A percentile compares a stretch with the other conserved stretches of the same genome.
Evolutionary conservation across 2,888 invertebrate species (phyloP).

Genomic region (Chloroclystis v-ata): DNA sequence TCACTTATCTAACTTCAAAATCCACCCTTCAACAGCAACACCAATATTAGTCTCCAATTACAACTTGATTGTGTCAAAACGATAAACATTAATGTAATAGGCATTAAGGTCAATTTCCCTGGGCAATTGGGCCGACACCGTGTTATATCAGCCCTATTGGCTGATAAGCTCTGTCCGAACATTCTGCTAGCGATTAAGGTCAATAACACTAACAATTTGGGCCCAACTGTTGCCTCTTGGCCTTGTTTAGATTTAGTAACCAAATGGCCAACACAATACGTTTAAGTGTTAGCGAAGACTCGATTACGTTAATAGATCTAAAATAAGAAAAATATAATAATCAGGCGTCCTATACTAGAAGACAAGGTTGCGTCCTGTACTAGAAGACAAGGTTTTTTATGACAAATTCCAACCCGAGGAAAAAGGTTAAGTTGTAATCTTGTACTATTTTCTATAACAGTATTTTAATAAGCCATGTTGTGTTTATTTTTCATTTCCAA

Average conservation of each 20-base stretch:
- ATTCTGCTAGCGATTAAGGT: conserved; percentile 18
- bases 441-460: too few relatives aligned
- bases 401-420: too few relatives aligned
- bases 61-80: background rate
- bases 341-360: too few relatives aligned
- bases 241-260: background rate
- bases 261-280: background rate
- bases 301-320: too few relatives aligned
- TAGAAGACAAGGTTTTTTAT: too few relatives aligned
- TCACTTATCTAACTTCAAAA: too few relatives aligned
- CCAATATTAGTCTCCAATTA: background rate
- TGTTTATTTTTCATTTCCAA: background rate
- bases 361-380: too few relatives aligned
- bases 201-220: conserved; percentile 17
- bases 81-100: background rate
- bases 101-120: conserved; percentile 1
- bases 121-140: background rate
- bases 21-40: too few relatives aligned
- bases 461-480: background rate
- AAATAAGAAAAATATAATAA: too few relatives aligned
- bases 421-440: too few relatives aligned
- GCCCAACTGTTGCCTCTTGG: conserved; percentile 15
- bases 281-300: background rate
- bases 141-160: conserved; percentile 8
- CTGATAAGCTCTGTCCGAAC: conserved; percentile 12